phyloP scores from a whole-genome alignment of 2,888 invertebrate genomes.

The Phyllotreta cruciferae region DNA sequence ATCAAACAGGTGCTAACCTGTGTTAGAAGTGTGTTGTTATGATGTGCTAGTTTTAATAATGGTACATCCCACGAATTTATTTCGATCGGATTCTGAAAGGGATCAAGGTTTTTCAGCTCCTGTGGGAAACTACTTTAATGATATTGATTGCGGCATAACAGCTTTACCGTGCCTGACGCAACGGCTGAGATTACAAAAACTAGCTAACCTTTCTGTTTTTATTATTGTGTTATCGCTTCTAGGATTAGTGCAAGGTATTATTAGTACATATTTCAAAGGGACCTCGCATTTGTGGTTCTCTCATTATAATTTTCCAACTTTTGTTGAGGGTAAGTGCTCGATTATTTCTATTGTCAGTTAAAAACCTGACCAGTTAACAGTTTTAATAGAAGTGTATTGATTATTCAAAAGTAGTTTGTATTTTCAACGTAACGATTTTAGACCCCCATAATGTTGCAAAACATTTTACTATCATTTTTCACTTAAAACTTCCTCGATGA shows the following conservation, averaged over 20 bases:
- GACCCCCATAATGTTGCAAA: conserved; percentile 17
- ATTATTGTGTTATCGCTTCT: conserved; percentile 58
- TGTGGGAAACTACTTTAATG: conserved; percentile 45
- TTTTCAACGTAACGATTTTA: background rate
- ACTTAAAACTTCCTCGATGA: conserved; percentile 14
- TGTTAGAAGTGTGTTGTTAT: conserved; percentile 11
- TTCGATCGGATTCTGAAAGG: conserved; percentile 52
- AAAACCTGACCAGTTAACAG: background rate
- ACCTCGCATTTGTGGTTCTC: conserved; percentile 62
- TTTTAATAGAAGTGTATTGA: conserved; percentile 3
- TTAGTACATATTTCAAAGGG: conserved; percentile 62
- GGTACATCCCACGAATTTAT: conserved; percentile 54
- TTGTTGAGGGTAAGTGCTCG: conserved; percentile 59
- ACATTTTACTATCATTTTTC: conserved; percentile 14
- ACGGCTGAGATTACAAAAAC: conserved; percentile 58
- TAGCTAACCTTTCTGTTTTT: conserved; percentile 61
- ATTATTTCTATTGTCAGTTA: conserved; percentile 1
- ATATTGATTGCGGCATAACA: conserved; percentile 63
- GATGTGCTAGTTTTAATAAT: conserved; percentile 39
- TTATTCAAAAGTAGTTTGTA: conserved; percentile 5
- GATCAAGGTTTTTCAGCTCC: conserved; percentile 51
- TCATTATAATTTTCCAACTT: conserved; percentile 59
- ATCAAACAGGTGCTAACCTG: conserved; percentile 19
- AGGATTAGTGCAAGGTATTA: conserved; percentile 60
- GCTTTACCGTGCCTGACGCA: conserved; percentile 58